These are phyloP conservation scores for Furcula furcula DNA, from an alignment of 2,888 invertebrate species.

Conservation along the genomic window DNA sequence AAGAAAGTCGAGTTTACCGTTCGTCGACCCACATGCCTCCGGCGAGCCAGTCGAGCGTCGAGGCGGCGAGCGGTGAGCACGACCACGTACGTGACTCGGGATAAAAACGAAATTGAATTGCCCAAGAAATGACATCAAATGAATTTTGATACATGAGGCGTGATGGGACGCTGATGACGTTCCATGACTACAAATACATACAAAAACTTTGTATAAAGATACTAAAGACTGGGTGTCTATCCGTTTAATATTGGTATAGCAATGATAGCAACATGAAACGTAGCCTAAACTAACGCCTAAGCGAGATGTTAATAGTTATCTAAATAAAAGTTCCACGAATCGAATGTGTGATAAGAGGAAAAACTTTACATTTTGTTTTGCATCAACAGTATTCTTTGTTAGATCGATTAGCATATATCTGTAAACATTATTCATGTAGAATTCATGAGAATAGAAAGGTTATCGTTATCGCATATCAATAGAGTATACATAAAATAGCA, in stretches of 20 bases:
- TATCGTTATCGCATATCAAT: too few species aligned
- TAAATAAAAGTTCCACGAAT: neutral
- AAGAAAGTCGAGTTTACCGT: constrained; percentile 74
- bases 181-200: constrained; percentile 2
- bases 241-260: too few species aligned
- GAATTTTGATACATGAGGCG: constrained; percentile 22
- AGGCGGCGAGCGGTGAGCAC: constrained; percentile 21
- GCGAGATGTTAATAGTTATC: neutral
- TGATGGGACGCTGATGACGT: constrained; percentile 7
- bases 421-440: too few species aligned
- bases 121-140: constrained; percentile 21
- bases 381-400: neutral
- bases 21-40: constrained; percentile 66
- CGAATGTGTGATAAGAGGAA: neutral
- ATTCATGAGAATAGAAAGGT: too few species aligned
- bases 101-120: constrained; percentile 56
- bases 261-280: too few species aligned
- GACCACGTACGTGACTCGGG: constrained; percentile 47
- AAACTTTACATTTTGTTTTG: neutral
- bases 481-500: too few species aligned
- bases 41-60: constrained; percentile 17
- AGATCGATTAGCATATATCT: too few species aligned
- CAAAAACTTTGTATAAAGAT: too few species aligned
- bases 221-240: too few species aligned
- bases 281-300: neutral